phyloP scores from a whole-genome alignment of 37 sponge, comb jelly and placozoan species.

The Bolinopsis microptera region DNA sequence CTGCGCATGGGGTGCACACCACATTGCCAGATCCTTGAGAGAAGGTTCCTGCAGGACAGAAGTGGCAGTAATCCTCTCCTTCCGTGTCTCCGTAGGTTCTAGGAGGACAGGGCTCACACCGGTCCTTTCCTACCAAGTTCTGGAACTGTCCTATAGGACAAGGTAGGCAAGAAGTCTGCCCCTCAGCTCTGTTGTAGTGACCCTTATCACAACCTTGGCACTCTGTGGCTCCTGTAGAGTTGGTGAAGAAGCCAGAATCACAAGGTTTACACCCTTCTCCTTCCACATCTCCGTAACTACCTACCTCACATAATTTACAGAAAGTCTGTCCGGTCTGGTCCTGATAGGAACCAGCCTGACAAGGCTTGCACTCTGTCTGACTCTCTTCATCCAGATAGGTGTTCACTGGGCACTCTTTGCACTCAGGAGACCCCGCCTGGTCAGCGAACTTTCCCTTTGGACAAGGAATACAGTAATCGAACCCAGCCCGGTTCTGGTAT shows the following conservation, averaged over 20 bases:
- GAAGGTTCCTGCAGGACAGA: slow-evolving; percentile 39
- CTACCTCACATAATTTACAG: background rate
- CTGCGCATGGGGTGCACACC: background rate
- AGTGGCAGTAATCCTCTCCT: slow-evolving; percentile 19
- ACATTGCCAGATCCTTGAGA: background rate
- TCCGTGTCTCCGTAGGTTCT: slow-evolving; percentile 10
- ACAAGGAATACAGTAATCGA: background rate
- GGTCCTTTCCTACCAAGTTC: slow-evolving; percentile 14
- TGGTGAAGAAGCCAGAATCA: background rate
- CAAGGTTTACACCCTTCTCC: slow-evolving; percentile 1
- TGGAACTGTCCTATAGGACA: slow-evolving; percentile 33
- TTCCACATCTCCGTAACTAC: background rate
- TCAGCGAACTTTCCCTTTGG: background rate
- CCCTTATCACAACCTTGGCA: slow-evolving; percentile 4
- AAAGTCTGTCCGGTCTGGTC: background rate
- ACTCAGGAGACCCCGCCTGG: background rate
- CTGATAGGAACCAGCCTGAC: background rate
- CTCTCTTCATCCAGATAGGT: slow-evolving; percentile 34
- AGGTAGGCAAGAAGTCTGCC: background rate
- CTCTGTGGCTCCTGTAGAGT: background rate
- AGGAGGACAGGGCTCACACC: slow-evolving; percentile 37
- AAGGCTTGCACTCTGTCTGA: slow-evolving; percentile 14
- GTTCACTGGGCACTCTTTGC: background rate
- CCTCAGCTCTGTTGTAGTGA: background rate
- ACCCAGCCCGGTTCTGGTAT: slow-evolving; percentile 23